Evolutionary conservation across 2,888 invertebrate species (phyloP), one percentile per base, ranked within the genome.

Genomic region (Resseliella maxima): DNA sequence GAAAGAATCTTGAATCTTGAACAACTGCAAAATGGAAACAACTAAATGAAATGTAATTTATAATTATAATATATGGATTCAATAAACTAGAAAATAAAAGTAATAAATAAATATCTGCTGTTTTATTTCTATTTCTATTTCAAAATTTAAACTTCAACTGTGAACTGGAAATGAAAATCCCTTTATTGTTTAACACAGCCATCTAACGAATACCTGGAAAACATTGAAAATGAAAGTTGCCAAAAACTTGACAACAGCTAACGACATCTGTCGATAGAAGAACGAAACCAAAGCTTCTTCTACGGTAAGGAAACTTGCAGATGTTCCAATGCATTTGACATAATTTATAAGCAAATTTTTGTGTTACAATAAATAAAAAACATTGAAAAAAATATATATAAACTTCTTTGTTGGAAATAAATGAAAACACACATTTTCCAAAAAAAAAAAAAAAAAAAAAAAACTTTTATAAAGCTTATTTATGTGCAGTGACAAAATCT

Each of bases 41-140:
- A 72, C 72, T 72, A 72, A 72, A 72, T 72, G 72, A 72, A 72
- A 72, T 72, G 72, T 72, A 72, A 72, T 72, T 72, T 72, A 72
- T 72, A 72, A 72, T 72, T 72, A 72, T 72, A 72, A 72, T 72
- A 72, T 72, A 72, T 72, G 72, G 72, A 72, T 72, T 72, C 72
- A 72, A 72, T 72, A 72, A 72, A 72, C 0, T 72, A 72, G 72
- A 72, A 72, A 72, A 72, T 72, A 72, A 72, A 72, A 72, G 72
- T 72, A 72, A 72, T 72, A 72, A 72, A 72, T 5, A 72, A 59
- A 24, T 15, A 18, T 31, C 5, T 18, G 27, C 0, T 72, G 72
- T 72, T 72, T 72, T 31, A 72, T 59, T 59, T 59, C 24, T 24
- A 2, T 24, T 15, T 8, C 24, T 2, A n/a, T 8, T 59, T 59